Conservation (phyloP, 30 jellyfish, hydroid and myxozoan species). For the Rhopilema esculentum region DNA sequence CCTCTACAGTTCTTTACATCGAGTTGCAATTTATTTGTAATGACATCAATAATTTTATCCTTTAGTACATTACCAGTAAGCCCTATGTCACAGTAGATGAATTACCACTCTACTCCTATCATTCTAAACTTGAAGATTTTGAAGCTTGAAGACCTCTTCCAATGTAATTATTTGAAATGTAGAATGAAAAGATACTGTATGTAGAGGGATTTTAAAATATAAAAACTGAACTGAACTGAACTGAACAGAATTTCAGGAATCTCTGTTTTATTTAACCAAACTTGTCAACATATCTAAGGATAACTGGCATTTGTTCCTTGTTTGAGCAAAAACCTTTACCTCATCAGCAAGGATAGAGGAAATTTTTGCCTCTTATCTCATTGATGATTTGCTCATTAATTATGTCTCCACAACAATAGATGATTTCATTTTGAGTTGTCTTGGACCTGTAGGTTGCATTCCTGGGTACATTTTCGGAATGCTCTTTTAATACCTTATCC, state of each 20-base stretch:
- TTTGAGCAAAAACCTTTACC: slow-evolving; percentile 20
- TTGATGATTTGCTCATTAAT: slow-evolving; percentile 1
- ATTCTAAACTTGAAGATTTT: too few species aligned
- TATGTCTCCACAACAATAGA: slow-evolving; percentile 25
- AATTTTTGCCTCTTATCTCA: slow-evolving; percentile 5
- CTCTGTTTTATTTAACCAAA: slow-evolving; percentile 23
- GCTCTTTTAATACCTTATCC: slow-evolving; percentile 17
- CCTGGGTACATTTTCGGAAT: slow-evolving; percentile 13
- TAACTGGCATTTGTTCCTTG: slow-evolving; percentile 50
- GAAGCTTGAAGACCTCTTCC: too few species aligned
- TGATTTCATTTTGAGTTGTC: slow-evolving; percentile 30
- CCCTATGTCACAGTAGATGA: slow-evolving; percentile 24
- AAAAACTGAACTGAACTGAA: too few species aligned
- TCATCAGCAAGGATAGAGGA: slow-evolving; percentile 36
- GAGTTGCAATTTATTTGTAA: background rate
- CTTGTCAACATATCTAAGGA: slow-evolving; percentile 13
- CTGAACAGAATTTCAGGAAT: slow-evolving; percentile 1
- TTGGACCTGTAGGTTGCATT: slow-evolving; percentile 43
- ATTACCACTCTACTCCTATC: too few species aligned
- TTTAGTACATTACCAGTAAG: slow-evolving; percentile 16
- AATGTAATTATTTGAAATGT: too few species aligned
- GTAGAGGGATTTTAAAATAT: too few species aligned
- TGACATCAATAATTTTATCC: background rate
- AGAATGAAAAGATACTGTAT: too few species aligned
- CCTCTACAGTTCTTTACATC: slow-evolving; percentile 2